Percentiles rank a stretch among this genome's conserved stretches.
Conservation (phyloP, 2,113 vertebrate genomes). For the Oriolus oriolus region DNA sequence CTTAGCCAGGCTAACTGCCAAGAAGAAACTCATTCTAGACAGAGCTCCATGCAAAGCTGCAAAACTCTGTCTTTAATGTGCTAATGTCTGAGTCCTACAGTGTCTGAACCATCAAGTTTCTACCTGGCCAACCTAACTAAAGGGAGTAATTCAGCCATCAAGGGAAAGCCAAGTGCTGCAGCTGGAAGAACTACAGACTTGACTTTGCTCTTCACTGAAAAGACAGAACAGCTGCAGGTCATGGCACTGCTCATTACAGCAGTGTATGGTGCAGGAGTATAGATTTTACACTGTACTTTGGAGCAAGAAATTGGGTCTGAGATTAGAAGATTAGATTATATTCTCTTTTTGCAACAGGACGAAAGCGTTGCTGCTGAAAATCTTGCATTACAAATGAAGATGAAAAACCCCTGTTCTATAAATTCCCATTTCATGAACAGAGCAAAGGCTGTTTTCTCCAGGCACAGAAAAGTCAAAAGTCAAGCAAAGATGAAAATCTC, state of each 20-base stretch:
- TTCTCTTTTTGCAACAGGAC: not conserved
- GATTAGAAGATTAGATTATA: too few species aligned
- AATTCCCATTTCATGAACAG: not conserved
- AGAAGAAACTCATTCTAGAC: not conserved
- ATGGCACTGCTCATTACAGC: not conserved
- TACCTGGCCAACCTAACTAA: not conserved
- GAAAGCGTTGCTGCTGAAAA: not conserved
- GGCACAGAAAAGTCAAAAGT: not conserved
- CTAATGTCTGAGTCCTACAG: not conserved
- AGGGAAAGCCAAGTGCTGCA: not conserved
- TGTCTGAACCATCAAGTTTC: not conserved
- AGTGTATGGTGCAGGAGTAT: not conserved
- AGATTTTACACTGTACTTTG: not conserved
- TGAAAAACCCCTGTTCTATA: not conserved
- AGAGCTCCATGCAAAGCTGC: fast-evolving
- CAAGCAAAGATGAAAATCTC: not conserved
- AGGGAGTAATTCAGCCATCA: not conserved
- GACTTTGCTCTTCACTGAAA: not conserved
- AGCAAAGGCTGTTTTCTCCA: not conserved
- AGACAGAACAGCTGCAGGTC: not conserved
- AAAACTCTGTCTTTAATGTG: not conserved
- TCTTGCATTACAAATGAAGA: not conserved
- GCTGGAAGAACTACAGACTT: not conserved
- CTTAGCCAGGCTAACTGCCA: not conserved
- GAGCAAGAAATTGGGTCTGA: not conserved